These are phyloP conservation scores for Xestia c-nigrum DNA, from an alignment of 2,888 invertebrate genomes.

Conservation along the genomic window DNA sequence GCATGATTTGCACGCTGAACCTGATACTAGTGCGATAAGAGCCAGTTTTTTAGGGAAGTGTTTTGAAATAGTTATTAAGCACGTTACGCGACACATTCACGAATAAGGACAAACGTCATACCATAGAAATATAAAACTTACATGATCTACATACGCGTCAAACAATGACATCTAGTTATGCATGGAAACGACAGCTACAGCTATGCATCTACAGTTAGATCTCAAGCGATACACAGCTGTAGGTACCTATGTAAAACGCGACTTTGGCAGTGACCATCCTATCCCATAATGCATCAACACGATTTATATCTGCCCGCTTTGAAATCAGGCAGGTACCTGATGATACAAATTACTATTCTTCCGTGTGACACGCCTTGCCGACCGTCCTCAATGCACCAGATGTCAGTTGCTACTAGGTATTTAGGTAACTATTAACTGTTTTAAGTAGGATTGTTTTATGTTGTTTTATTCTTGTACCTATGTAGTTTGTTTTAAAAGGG, in stretches of 20 bases:
- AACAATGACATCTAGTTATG: not conserved
- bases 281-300: slow-evolving; percentile 61
- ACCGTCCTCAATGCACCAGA: slow-evolving; percentile 40
- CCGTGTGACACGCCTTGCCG: slow-evolving; percentile 69
- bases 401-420: slow-evolving; percentile 25
- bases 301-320: slow-evolving; percentile 71
- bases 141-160: not conserved
- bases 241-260: slow-evolving; percentile 63
- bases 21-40: not conserved
- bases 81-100: not conserved
- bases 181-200: not conserved
- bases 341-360: slow-evolving; percentile 76
- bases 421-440: too few relatives aligned
- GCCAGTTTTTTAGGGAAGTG: not conserved
- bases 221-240: slow-evolving; percentile 23
- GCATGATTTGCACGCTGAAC: not conserved
- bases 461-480: too few relatives aligned
- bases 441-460: not conserved
- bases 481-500: too few relatives aligned
- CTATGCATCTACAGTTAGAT: not conserved
- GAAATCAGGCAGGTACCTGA: slow-evolving; percentile 73
- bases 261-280: slow-evolving; percentile 62
- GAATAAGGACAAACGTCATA: not conserved
- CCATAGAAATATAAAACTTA: not conserved
- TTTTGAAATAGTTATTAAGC: not conserved